Evolutionary conservation across 37 sponge, comb jelly and placozoan species (phyloP).

Genomic region (Halichondria panicea): DNA sequence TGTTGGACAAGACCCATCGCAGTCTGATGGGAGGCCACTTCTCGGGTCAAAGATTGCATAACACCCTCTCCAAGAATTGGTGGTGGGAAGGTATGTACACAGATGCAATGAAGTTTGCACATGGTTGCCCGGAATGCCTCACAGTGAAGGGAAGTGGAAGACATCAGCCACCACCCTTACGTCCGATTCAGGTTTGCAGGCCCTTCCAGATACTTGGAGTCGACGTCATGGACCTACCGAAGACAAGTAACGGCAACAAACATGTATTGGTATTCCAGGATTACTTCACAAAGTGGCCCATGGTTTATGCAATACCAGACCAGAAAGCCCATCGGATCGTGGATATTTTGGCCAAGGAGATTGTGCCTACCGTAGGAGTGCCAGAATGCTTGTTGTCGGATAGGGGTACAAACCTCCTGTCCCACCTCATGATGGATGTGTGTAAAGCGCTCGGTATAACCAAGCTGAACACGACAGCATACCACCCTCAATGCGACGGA

Average conservation of each 20-base stretch:
- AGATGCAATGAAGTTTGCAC: slow-evolving; percentile 4
- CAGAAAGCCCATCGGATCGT: too few species aligned
- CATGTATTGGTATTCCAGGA: slow-evolving; percentile 51
- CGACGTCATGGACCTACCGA: slow-evolving; percentile 41
- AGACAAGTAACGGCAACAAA: slow-evolving; percentile 17
- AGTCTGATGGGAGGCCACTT: slow-evolving; percentile 3
- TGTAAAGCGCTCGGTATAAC: too few species aligned
- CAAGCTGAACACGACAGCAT: too few species aligned
- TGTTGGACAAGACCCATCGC: slow-evolving; percentile 2
- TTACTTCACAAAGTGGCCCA: slow-evolving; percentile 50
- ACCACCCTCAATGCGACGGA: too few species aligned
- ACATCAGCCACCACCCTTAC: slow-evolving; percentile 17
- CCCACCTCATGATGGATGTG: too few species aligned
- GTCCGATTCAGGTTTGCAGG: slow-evolving; percentile 29
- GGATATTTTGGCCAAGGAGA: neutral
- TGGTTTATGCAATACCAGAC: too few species aligned
- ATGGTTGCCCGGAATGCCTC: slow-evolving; percentile 37
- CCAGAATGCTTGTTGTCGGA: too few species aligned
- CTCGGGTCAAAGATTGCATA: neutral
- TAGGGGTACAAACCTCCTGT: too few species aligned
- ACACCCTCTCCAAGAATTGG: neutral
- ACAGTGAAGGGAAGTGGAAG: neutral
- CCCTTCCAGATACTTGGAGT: slow-evolving; percentile 36
- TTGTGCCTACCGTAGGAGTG: too few species aligned
- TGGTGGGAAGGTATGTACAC: slow-evolving; percentile 51